phyloP scores from a whole-genome alignment of 1,140 invertebrate species.

The Protaetia brevitarsis region DNA sequence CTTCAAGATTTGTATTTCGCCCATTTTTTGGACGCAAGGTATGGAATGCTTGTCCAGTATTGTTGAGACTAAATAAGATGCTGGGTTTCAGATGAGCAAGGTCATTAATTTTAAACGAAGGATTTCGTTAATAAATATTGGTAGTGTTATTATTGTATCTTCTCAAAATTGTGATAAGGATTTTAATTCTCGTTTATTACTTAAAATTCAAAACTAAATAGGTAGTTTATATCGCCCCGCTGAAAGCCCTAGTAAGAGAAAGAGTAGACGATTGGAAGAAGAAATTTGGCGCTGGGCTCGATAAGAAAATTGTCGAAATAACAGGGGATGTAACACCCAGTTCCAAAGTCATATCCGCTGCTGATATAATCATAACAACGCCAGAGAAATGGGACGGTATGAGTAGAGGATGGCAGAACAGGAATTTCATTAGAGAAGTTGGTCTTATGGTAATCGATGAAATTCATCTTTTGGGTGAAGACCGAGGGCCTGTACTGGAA shows the following conservation, averaged over 20 bases:
- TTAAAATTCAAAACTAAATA: conserved; percentile 43
- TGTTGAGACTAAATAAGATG: no score
- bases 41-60: no score
- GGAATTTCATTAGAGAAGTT: conserved; percentile 92
- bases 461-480: conserved; percentile 94
- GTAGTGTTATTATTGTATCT: no score
- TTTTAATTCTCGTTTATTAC: conserved; percentile 1
- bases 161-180: conserved; percentile 4
- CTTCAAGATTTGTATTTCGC: no score
- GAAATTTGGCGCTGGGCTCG: conserved; percentile 70
- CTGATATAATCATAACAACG: conserved; percentile 96
- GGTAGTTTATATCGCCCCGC: conserved; percentile 97
- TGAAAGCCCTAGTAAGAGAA: conserved; percentile 97
- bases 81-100: no score
- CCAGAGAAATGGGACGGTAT: conserved; percentile 99
- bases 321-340: conserved; percentile 97
- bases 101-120: no score
- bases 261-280: conserved; percentile 94
- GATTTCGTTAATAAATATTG: no score
- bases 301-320: conserved; percentile 89
- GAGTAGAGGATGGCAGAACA: conserved; percentile 94
- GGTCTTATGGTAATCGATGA: conserved; percentile 96
- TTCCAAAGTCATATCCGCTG: conserved; percentile 74
- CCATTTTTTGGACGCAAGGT: no score
- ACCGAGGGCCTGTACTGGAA: conserved; percentile 80